Base-by-base conservation (phyloP, 1,140 invertebrate species). In the Brachionus koreanus region DNA sequence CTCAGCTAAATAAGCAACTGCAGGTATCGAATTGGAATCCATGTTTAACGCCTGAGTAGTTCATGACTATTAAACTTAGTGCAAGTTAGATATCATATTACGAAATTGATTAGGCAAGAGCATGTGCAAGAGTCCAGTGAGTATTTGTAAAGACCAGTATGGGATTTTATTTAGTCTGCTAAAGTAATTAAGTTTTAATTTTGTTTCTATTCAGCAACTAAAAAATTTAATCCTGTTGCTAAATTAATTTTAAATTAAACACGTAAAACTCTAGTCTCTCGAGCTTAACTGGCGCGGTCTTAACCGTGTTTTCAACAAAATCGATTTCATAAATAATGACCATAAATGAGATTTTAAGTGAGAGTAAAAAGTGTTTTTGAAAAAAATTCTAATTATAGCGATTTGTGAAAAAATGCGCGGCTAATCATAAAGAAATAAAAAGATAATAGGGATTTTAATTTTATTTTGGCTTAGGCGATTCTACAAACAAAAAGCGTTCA, bases 201-300 rank as follows among this genome's bases (percentile, higher is more conserved):
- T 65, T 37, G 63, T 39, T 69, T 69, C 37, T 69, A 37, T 69
- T 69, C 37, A 37, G 35, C n/a, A 67, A 2, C 19, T 16, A 69
- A 69, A 69, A 69, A 19, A 35, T 39, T 69, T 19, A 39, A 39
- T 35, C 65, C 35, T 69, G 16, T 69, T 65, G 29, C 33, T 69
- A 69, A 69, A 69, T 69, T 69, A 69, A 69, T 69, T 69, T 69
- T 39, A 37, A 69, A 65, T 65, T 65, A 10, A 69, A 37, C 65
- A 69, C 65, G 65, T 69, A 65, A 65, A 65, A 65, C 63, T 65
- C 63, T 7, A 37, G 63, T 65, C 63, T 65, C 63, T 65, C 13
- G 33, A 65, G 63, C 49, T 57, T 57, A 57, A 25, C 49, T 57
- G 49, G 49, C 16, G 16, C 49, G 16, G 49, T 57, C 49, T 57